phyloP scores from a whole-genome alignment of 2,113 vertebrate species.

The Bungarus multicinctus region DNA sequence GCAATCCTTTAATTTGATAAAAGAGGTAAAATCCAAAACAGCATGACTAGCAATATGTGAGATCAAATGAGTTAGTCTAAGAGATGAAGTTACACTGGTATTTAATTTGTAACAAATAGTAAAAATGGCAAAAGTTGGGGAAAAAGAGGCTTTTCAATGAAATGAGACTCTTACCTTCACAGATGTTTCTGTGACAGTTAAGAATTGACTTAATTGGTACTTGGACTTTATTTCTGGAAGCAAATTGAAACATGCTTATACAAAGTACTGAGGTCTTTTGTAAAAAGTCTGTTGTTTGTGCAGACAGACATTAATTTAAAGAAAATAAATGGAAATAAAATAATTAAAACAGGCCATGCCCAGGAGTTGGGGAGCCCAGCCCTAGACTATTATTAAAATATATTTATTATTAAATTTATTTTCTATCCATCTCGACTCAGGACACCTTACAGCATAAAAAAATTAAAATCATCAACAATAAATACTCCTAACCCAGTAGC shows the following conservation, averaged over 20 bases:
- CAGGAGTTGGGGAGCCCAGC: neutral
- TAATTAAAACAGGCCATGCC: neutral
- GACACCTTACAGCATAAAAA: neutral
- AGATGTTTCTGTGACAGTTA: neutral
- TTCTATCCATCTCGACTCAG: neutral
- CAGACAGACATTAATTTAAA: neutral
- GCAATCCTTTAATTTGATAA: conserved; percentile 19
- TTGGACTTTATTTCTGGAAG: conserved; percentile 11
- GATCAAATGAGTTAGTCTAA: neutral
- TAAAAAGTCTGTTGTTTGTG: neutral
- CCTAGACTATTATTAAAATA: neutral
- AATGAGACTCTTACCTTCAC: conserved; percentile 1
- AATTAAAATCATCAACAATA: neutral
- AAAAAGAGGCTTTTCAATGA: neutral
- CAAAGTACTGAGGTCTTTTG: neutral
- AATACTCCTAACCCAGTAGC: neutral
- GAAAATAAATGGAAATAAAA: neutral
- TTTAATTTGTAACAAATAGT: neutral
- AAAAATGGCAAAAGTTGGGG: neutral
- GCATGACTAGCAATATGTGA: neutral
- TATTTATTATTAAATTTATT: neutral
- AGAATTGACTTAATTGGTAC: conserved; percentile 3
- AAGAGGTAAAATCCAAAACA: conserved; percentile 1
- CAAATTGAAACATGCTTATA: neutral
- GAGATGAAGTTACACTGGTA: neutral